phyloP scores from a whole-genome alignment of 2,888 invertebrate species.

The Loripinus fragilis region DNA sequence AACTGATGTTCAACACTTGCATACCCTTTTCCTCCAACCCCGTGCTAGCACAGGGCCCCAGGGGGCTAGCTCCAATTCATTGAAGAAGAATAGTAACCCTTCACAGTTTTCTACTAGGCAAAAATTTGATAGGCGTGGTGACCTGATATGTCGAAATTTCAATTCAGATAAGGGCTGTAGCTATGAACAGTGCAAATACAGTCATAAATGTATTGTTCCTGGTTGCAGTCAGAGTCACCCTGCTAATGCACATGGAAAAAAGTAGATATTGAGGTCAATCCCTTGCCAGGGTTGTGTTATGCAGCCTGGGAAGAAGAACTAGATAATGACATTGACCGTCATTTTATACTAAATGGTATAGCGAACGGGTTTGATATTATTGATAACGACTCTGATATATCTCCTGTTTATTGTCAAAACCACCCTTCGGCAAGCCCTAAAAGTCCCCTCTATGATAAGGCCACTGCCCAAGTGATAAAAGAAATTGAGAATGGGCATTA shows the following conservation, averaged over 20 bases:
- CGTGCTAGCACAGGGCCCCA: neutral
- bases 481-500: conserved; percentile 38
- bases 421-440: conserved; percentile 8
- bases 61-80: neutral
- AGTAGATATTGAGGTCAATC: neutral
- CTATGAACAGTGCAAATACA: neutral
- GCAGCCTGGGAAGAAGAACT: conserved; percentile 33
- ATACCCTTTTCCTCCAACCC: conserved; percentile 17
- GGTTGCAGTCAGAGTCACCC: conserved; percentile 22
- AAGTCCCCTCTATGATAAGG: conserved; percentile 22
- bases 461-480: conserved; percentile 13
- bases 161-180: conserved; percentile 18
- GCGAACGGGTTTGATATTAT: conserved; percentile 36
- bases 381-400: neutral
- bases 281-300: conserved; percentile 2
- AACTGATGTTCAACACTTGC: conserved; percentile 26
- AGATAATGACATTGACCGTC: conserved; percentile 11
- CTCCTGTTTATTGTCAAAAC: neutral
- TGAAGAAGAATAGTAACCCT: neutral
- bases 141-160: conserved; percentile 3
- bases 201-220: conserved; percentile 22
- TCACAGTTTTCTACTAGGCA: neutral
- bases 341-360: conserved; percentile 28
- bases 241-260: conserved; percentile 3
- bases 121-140: neutral